These are phyloP conservation scores for Phaethornis superciliosus DNA, from an alignment of 2,113 vertebrate species.

Conservation along the genomic window DNA sequence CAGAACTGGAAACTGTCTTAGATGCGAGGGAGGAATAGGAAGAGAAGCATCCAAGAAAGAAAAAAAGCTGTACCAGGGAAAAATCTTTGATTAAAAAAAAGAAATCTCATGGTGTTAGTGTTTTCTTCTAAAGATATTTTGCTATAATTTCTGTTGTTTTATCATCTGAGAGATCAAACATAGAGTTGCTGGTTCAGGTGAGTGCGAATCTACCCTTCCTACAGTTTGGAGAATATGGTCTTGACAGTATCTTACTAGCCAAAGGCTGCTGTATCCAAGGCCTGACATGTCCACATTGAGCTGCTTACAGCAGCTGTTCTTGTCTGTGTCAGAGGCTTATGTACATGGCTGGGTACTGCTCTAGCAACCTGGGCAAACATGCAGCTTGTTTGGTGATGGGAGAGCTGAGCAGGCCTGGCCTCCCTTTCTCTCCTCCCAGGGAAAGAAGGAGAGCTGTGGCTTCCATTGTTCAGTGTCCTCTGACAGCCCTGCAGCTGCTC, in stretches of 20 bases:
- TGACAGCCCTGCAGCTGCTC: neutral
- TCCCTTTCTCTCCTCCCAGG: neutral
- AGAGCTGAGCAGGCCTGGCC: neutral
- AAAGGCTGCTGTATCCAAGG: neutral
- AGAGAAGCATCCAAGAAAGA: neutral
- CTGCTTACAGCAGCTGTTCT: neutral
- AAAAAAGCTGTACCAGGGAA: neutral
- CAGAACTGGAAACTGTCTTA: neutral
- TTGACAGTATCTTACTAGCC: neutral
- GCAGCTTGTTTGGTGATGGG: neutral
- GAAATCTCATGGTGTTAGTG: neutral
- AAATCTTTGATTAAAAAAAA: neutral
- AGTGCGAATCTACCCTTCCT: neutral
- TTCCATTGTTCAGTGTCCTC: neutral
- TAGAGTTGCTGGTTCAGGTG: neutral
- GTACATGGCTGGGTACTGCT: rapidly evolving
- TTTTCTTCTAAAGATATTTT: neutral
- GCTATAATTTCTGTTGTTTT: neutral
- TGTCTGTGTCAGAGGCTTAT: neutral
- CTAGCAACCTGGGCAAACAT: neutral
- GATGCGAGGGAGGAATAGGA: neutral
- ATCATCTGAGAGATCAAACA: neutral
- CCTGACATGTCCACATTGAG: neutral
- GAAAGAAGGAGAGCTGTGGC: neutral
- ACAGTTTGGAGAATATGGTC: neutral